Base-by-base conservation (phyloP, 2,888 invertebrate species). In the Tiliacea aurago region DNA sequence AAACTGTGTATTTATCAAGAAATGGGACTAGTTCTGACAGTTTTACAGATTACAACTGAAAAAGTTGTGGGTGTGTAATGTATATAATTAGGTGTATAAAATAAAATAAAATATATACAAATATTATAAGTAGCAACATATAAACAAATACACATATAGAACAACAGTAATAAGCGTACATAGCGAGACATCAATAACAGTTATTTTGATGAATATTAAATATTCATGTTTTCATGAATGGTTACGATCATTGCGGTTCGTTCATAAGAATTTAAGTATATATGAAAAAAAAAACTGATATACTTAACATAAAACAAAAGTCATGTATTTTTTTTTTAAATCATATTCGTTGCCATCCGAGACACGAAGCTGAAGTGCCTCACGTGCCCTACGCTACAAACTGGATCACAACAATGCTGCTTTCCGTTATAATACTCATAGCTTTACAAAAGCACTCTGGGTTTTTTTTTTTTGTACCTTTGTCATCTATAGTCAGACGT, bases 201-300 rank as follows among this genome's bases (percentile, higher is more conserved):
- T 69, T 73, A 73, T 79, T 68, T 66, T 76, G 58, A 81, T 75
- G 78, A 76, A 80, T 70, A 79, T 81, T 83, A 79, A 78, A 73
- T 70, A 75, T 77, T 71, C 62, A 77, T 68, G 76, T 78, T 80
- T 58, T 55, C 56, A 78, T 83, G 73, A 80, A 78, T 72, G 64
- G 20, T 64, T 61, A 75, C 59, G 65, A 77, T 77, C 74, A 20
- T 49, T 81, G 71, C 75, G 75, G 78, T 81, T 83, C 61, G 84
- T 83, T 80, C 13, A 23, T 41, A 49, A 33, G 18, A 37, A 18
- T 33, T 13, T 45, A 71, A 23, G 15, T 20, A 28, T 47, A 20
- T 11, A 15, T 15, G 2, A 37, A 20, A 51, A 9, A 7, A 28
- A 28, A 13, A n/a, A 37, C 11, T 37, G 2, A 59, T n/a, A n/a